A percentile compares a stretch with the other conserved stretches of the same genome.
phyloP scores from a whole-genome alignment of 2,797 vertebrate species.

The Mormyrops boulengeri region DNA sequence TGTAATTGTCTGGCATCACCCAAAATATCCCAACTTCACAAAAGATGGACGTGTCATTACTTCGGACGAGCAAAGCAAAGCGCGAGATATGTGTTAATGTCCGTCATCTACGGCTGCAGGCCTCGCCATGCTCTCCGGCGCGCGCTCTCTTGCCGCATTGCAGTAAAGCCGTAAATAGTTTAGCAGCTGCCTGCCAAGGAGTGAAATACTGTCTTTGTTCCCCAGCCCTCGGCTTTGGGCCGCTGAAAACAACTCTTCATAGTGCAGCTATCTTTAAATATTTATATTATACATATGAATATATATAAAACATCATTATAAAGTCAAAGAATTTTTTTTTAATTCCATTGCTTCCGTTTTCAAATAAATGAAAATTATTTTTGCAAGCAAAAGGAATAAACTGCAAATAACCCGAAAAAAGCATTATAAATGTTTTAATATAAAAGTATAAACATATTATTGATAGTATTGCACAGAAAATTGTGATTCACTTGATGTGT shows the following conservation, averaged over 20 bases:
- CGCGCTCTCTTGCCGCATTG: slow-evolving; percentile 82
- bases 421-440: background rate
- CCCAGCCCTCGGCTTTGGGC: slow-evolving; percentile 61
- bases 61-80: background rate
- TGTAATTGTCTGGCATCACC: background rate
- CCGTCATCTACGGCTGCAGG: background rate
- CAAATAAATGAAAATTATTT: background rate
- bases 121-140: slow-evolving; percentile 41
- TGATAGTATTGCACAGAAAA: background rate
- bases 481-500: background rate
- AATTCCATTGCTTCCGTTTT: background rate
- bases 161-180: slow-evolving; percentile 97
- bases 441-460: background rate
- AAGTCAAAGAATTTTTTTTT: background rate
- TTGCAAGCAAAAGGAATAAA: background rate
- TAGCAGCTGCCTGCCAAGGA: slow-evolving; percentile 96
- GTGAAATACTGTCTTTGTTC: slow-evolving; percentile 99
- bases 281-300: background rate
- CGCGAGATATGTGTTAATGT: background rate
- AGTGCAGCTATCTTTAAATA: background rate
- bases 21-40: background rate
- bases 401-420: background rate
- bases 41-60: background rate
- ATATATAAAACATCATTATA: background rate
- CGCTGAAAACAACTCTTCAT: slow-evolving; percentile 58